A percentile compares a stretch with the other conserved stretches of the same genome.
Conservation (phyloP, 2,888 invertebrate species). For the Zaprionus lineosus region DNA sequence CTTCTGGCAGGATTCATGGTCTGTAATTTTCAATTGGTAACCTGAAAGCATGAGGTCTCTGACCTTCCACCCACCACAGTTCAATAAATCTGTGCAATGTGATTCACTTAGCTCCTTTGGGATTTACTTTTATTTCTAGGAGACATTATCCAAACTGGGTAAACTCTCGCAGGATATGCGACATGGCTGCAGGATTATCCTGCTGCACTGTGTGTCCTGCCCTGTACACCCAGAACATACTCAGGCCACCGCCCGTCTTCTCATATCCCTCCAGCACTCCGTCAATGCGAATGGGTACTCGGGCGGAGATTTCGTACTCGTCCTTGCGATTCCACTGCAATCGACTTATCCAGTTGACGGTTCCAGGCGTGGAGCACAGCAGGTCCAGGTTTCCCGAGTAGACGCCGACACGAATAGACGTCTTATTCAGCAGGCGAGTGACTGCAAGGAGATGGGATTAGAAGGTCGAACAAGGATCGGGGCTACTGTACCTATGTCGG, state of each 20-base stretch:
- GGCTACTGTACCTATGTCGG: constrained; percentile 85
- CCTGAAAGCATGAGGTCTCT: no score
- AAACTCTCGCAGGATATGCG: constrained; percentile 85
- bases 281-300: constrained; percentile 85
- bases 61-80: no score
- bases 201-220: constrained; percentile 84
- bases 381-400: constrained; percentile 92
- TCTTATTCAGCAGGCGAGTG: constrained; percentile 87
- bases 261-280: constrained; percentile 88
- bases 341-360: constrained; percentile 88
- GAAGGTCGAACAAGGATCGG: not conserved
- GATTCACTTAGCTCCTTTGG: no score
- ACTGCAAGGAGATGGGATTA: constrained; percentile 83
- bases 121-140: constrained; percentile 14
- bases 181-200: constrained; percentile 88
- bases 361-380: constrained; percentile 92
- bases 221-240: constrained; percentile 81
- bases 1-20: constrained; percentile 10
- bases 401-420: constrained; percentile 87
- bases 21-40: constrained; percentile 4
- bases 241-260: constrained; percentile 84
- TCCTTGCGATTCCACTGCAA: constrained; percentile 87
- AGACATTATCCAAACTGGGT: constrained; percentile 63
- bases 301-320: constrained; percentile 84
- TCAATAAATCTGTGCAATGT: no score